Conservation (phyloP, 2,888 invertebrate species). For the Caenorhabditis sp. region DNA sequence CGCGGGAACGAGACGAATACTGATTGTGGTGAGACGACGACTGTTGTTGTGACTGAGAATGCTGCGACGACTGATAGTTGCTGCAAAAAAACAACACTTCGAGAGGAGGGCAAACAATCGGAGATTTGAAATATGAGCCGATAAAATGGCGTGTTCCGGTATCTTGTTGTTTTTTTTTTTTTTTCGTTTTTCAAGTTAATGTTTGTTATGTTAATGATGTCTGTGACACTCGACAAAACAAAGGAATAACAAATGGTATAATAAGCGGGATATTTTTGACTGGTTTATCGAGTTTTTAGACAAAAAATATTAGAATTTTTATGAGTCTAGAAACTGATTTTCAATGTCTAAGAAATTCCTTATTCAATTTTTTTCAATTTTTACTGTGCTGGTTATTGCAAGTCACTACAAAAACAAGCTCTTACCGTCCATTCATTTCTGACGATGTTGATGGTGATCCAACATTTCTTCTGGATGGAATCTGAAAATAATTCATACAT, state of each 20-base stretch:
- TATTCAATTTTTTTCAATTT: too few species aligned
- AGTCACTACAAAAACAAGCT: background rate
- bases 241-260: background rate
- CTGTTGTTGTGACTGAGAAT: background rate
- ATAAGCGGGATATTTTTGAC: too few species aligned
- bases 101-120: background rate
- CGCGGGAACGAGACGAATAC: constrained; percentile 26
- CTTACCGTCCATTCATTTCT: constrained; percentile 7
- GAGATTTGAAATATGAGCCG: background rate
- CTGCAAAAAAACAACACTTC: background rate
- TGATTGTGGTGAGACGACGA: constrained; percentile 17
- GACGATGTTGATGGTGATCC: constrained; percentile 18
- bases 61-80: background rate
- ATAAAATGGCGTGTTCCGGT: background rate
- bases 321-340: too few species aligned
- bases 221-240: constrained; percentile 6
- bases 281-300: too few species aligned
- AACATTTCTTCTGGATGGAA: constrained; percentile 26
- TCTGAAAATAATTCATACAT: constrained; percentile 13
- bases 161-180: background rate
- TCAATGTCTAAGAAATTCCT: too few species aligned
- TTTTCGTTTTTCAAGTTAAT: background rate
- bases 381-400: too few species aligned
- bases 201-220: background rate
- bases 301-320: too few species aligned